phyloP scores from a whole-genome alignment of 2,797 vertebrate genomes.

The Tapera naevia region DNA sequence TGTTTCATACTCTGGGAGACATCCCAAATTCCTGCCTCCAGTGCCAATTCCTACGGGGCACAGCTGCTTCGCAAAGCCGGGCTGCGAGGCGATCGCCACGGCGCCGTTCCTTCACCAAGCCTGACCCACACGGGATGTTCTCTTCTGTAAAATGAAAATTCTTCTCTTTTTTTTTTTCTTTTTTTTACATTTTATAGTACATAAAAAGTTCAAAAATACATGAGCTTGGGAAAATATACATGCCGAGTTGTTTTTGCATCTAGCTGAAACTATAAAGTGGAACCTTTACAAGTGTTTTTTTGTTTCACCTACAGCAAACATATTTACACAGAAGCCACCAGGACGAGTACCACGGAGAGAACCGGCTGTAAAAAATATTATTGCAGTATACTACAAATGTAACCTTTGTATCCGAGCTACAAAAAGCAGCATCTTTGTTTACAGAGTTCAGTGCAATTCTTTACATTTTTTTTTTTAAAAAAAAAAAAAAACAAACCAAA shows the following conservation, averaged over 20 bases:
- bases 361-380: slow-evolving; percentile 95
- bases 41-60: neutral
- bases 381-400: slow-evolving; percentile 98
- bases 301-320: slow-evolving; percentile 88
- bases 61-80: neutral
- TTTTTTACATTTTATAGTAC: slow-evolving; percentile 76
- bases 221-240: slow-evolving; percentile 84
- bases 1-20: neutral
- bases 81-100: neutral
- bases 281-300: slow-evolving; percentile 85
- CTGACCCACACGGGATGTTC: neutral
- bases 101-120: neutral
- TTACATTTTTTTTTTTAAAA: slow-evolving; percentile 74
- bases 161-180: neutral
- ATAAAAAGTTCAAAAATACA: slow-evolving; percentile 80
- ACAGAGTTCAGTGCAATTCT: slow-evolving; percentile 98
- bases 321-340: slow-evolving; percentile 95
- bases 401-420: slow-evolving; percentile 89
- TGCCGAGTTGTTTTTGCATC: slow-evolving; percentile 75
- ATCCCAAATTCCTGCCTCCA: neutral
- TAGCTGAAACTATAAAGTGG: slow-evolving; percentile 82
- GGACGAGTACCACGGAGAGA: slow-evolving; percentile 82
- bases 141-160: slow-evolving; percentile 36
- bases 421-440: slow-evolving; percentile 91
- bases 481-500: neutral